phyloP scores from a whole-genome alignment of 2,888 invertebrate species.

The Tholera decimalis region DNA sequence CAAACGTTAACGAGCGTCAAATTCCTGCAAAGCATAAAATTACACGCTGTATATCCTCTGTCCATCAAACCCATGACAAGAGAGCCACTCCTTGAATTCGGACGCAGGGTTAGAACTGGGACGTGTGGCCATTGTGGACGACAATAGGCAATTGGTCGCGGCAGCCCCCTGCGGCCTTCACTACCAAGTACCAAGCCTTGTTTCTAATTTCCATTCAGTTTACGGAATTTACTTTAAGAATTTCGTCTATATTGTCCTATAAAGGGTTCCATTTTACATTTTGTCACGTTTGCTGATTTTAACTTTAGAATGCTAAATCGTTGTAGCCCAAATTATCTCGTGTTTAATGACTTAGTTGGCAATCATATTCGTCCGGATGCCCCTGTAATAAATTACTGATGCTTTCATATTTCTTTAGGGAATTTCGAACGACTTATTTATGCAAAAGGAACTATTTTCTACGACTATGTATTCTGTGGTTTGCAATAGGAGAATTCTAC shows the following conservation, averaged over 20 bases:
- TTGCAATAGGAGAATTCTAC: neutral
- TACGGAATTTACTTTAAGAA: conserved; percentile 33
- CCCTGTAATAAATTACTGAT: neutral
- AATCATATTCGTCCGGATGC: neutral
- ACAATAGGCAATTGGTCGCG: conserved; percentile 51
- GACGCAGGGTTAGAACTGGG: conserved; percentile 37
- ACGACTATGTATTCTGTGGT: neutral
- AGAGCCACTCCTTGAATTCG: conserved; percentile 42
- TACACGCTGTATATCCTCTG: conserved; percentile 16
- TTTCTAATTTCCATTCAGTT: conserved; percentile 37
- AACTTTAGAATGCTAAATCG: neutral
- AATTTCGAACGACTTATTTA: neutral
- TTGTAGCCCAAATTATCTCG: neutral
- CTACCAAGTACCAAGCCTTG: conserved; percentile 44
- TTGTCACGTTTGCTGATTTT: conserved; percentile 17
- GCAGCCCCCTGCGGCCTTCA: conserved; percentile 37
- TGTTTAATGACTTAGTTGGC: neutral
- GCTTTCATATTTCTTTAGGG: neutral
- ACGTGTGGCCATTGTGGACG: conserved; percentile 42
- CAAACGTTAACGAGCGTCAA: neutral
- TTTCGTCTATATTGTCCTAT: conserved; percentile 18
- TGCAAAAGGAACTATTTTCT: neutral
- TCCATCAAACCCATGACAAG: conserved; percentile 43
- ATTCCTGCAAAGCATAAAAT: conserved; percentile 17
- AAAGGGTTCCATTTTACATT: conserved; percentile 1